Evolutionary conservation across 2,888 invertebrate species (phyloP).

Genomic region (Ypsolopha scabrella): DNA sequence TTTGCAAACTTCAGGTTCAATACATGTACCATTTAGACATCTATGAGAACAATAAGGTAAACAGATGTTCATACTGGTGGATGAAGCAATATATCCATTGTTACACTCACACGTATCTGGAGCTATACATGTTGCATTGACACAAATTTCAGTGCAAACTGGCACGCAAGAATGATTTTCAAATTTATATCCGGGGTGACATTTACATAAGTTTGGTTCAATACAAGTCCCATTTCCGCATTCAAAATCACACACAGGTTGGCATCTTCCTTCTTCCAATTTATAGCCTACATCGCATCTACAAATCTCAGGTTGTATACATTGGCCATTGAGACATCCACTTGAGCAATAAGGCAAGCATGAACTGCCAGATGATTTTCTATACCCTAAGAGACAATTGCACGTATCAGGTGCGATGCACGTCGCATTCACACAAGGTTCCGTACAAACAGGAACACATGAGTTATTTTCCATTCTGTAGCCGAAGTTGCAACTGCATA

Average conservation of each 20-base stretch:
- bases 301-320: constrained; percentile 17
- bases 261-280: constrained; percentile 11
- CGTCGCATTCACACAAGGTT: constrained; percentile 45
- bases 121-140: constrained; percentile 16
- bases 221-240: constrained; percentile 24
- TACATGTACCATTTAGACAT: not conserved
- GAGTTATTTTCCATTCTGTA: constrained; percentile 4
- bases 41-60: constrained; percentile 11
- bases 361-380: constrained; percentile 2
- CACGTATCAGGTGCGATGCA: constrained; percentile 55
- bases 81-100: constrained; percentile 2
- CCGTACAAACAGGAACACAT: constrained; percentile 45
- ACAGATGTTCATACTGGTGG: constrained; percentile 7
- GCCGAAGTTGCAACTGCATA: constrained; percentile 13
- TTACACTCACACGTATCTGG: constrained; percentile 20
- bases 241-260: constrained; percentile 13
- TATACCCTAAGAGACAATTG: constrained; percentile 33
- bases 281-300: constrained; percentile 16
- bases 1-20: not conserved
- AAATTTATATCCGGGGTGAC: constrained; percentile 21
- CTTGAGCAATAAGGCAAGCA: constrained; percentile 15
- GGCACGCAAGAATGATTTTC: not conserved
- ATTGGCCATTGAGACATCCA: constrained; percentile 18
- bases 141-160: constrained; percentile 7
- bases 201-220: constrained; percentile 33